Base-by-base conservation (phyloP, 2,888 invertebrate genomes). In the Perdita meconis region DNA sequence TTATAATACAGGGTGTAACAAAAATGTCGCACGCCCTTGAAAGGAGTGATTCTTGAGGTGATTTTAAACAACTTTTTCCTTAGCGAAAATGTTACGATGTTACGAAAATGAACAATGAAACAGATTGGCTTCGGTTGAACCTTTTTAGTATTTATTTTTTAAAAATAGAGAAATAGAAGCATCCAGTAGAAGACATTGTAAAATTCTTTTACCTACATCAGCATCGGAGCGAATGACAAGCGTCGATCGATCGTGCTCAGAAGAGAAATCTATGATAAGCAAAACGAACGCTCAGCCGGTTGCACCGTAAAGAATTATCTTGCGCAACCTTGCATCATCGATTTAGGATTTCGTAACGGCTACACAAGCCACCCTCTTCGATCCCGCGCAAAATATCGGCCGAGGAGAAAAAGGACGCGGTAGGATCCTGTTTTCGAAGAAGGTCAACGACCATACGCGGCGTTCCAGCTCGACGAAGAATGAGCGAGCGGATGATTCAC, bases 321-420 rank as follows among this genome's bases (percentile, higher is more conserved):
- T 56, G n/a, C 55, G 13, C 30, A 38, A 63, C 0, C 10, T 63
- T 63, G 40, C 56, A 26, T 70, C 34, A 36, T 50, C 71, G 56
- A 63, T 70, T 42, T 24, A 8, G 10, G 13, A 6, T 63, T 19
- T 56, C 56, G 19, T 22, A 51, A 70, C 47, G 16, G n/a, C 13
- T 19, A 50, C 63, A 57, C 19, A 13, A 63, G 36, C 38, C 36
- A 24, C 22, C 47, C 60, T 40, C 19, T 3, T 12, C 22, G 47
- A 2, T 2, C 44, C 30, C 12, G 40, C 19, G 10, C 10, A 26
- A 30, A 38, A 47, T 36, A 47, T 26, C 30, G 5, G 6, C 1
- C 2, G 40, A 2, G 8, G 12, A 40, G 24, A 30, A 30, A n/a
- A 26, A 16, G 22, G n/a, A 13, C 26, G 47, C 8, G 3, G 19